These are phyloP conservation scores for Clepsis dumicolana DNA, from an alignment of 2,888 invertebrate species.

Conservation along the genomic window DNA sequence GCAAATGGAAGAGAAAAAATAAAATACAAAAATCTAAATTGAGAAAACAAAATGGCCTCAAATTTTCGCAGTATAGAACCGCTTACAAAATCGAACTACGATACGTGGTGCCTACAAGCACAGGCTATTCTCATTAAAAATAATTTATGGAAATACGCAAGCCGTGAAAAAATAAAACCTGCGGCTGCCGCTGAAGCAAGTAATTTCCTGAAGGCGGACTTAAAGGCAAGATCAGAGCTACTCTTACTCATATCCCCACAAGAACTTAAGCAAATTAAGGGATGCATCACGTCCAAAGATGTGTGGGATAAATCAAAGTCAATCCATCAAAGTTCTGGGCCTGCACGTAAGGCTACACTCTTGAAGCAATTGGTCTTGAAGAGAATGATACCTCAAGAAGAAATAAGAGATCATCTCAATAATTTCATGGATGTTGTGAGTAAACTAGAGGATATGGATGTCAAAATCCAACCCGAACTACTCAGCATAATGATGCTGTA, in stretches of 20 bases:
- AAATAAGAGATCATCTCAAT: slow-evolving; percentile 57
- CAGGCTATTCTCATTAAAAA: slow-evolving; percentile 18
- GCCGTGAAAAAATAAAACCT: slow-evolving; percentile 43
- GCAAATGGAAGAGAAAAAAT: too few species aligned
- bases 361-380: slow-evolving; percentile 60
- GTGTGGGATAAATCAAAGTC: slow-evolving; percentile 61
- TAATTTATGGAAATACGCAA: neutral
- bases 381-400: slow-evolving; percentile 56
- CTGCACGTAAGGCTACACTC: slow-evolving; percentile 57
- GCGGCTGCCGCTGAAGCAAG: too few species aligned
- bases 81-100: slow-evolving; percentile 26
- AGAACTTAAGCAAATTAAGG: neutral
- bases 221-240: neutral
- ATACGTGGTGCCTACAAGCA: slow-evolving; percentile 37
- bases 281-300: slow-evolving; percentile 48
- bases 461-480: slow-evolving; percentile 55
- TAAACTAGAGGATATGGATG: slow-evolving; percentile 57
- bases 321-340: slow-evolving; percentile 63
- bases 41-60: neutral
- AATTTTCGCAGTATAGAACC: slow-evolving; percentile 7
- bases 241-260: neutral
- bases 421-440: slow-evolving; percentile 61
- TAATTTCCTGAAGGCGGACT: too few species aligned
- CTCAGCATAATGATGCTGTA: slow-evolving; percentile 58
- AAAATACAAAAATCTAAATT: too few species aligned